Conservation (phyloP, 2,888 invertebrate genomes). For the Pyrrhosoma nymphula region DNA sequence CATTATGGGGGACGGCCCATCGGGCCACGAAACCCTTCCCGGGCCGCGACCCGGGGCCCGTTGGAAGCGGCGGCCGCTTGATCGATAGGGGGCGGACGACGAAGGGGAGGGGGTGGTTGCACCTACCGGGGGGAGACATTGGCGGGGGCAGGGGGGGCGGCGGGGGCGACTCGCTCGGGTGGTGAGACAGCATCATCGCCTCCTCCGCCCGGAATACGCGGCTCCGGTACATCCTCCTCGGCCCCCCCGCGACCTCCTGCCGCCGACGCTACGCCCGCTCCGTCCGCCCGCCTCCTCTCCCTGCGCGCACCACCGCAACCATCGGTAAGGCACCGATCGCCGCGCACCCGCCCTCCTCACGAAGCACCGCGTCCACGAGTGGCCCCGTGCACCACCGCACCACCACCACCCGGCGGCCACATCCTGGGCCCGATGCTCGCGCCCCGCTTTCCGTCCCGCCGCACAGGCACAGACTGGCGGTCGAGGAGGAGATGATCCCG, state of each 20-base stretch:
- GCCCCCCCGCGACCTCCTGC: slow-evolving; percentile 62
- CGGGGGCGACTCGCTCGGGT: slow-evolving; percentile 60
- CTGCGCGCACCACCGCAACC: slow-evolving; percentile 71
- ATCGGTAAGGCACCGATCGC: slow-evolving; percentile 8
- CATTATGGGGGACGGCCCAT: background rate
- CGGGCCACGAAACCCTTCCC: background rate
- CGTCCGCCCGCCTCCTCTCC: slow-evolving; percentile 72
- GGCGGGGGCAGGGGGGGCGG: slow-evolving; percentile 55
- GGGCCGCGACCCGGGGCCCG: background rate
- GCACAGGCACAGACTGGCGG: slow-evolving; percentile 50
- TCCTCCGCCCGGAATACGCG: slow-evolving; percentile 72
- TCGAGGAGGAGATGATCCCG: background rate
- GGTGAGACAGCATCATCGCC: slow-evolving; percentile 69
- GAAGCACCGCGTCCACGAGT: slow-evolving; percentile 65
- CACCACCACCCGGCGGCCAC: slow-evolving; percentile 69
- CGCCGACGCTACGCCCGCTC: slow-evolving; percentile 68
- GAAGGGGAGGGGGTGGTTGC: slow-evolving; percentile 47
- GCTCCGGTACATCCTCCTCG: slow-evolving; percentile 71
- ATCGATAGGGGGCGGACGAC: slow-evolving; percentile 67
- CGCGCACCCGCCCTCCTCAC: slow-evolving; percentile 70
- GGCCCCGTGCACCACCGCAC: slow-evolving; percentile 68
- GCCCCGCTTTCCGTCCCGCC: slow-evolving; percentile 73
- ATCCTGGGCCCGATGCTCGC: slow-evolving; percentile 45
- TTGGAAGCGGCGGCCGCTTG: background rate
- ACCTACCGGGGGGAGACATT: slow-evolving; percentile 64